phyloP scores from a whole-genome alignment of 2,797 vertebrate species.

The Spea hammondii region DNA sequence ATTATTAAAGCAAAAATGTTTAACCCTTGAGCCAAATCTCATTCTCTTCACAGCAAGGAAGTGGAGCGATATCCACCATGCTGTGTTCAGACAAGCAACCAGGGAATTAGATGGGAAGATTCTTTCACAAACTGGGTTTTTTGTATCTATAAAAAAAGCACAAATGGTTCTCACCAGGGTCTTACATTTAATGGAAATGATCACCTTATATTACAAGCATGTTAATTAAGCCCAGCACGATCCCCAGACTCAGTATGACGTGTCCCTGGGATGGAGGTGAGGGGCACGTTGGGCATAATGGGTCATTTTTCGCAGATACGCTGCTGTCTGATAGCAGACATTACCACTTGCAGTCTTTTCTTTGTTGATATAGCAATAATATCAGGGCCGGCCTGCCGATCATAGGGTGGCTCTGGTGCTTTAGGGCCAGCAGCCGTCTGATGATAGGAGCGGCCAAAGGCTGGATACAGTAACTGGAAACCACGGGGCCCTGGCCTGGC shows the following conservation, averaged over 20 bases:
- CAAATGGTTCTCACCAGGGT: constrained; percentile 7
- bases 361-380: no score
- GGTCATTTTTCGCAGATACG: background rate
- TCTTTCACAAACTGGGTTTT: constrained; percentile 19
- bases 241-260: background rate
- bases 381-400: no score
- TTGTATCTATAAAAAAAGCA: constrained; percentile 13
- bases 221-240: background rate
- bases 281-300: background rate
- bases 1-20: constrained; percentile 34
- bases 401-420: no score
- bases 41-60: constrained; percentile 22
- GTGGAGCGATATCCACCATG: background rate
- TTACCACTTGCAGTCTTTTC: background rate
- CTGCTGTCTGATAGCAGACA: background rate
- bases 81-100: constrained; percentile 14
- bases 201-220: background rate
- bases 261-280: background rate
- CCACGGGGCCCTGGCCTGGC: no score
- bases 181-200: background rate
- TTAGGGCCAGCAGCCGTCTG: no score
- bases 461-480: no score
- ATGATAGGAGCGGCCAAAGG: no score
- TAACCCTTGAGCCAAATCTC: constrained; percentile 39
- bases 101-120: constrained; percentile 34